Base-by-base conservation (phyloP, 2,888 invertebrate species). In the Synanthedon myopaeformis region DNA sequence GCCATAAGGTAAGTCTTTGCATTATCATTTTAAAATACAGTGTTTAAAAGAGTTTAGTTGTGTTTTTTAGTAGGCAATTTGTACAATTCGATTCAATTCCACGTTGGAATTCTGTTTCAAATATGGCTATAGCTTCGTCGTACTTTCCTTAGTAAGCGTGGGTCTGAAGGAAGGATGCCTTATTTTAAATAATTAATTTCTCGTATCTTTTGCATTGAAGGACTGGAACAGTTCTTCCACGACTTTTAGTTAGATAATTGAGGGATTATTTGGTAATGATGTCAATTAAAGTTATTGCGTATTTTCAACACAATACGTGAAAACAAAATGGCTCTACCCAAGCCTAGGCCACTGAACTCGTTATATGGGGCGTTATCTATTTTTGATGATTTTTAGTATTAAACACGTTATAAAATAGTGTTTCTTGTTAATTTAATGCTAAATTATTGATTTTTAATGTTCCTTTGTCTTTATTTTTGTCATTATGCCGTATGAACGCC, bases 271-370 rank as follows among this genome's bases (percentile, higher is more conserved):
- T 82, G 65, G 79, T 76, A 82, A 82, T 79, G 67, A 71, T 72
- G 86, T 78, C 82, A 79, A 74, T 69, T 74, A 66, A 65, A 75
- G 79, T 75, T 79, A 86, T 72, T 86, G 86, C 87, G 84, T 87
- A 87, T 84, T 86, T 85, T 86, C 79, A 70, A 77, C 82, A 79
- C 78, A 84, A 84, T 76, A 76, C 73, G 84, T 82, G 80, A 88
- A 88, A 88, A 88, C 88, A 88, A 88, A 88, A 88, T 88, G 88
- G 88, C 88, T 88, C 82, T 76, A 82, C 80, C 82, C 81, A 82
- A 82, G 85, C 85, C 69, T 82, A 79, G 85, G 82, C 79, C 86
- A 84, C 78, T 84, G 87, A 85, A 85, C 86, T 85, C 84, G 79
- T 72, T 84, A 69, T 78, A 86, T 72, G 79, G 74, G 73, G 76